Evolutionary conservation across 2,888 invertebrate species (phyloP), one percentile per base, ranked within the genome.

Genomic region (Andrena chrysosceles): DNA sequence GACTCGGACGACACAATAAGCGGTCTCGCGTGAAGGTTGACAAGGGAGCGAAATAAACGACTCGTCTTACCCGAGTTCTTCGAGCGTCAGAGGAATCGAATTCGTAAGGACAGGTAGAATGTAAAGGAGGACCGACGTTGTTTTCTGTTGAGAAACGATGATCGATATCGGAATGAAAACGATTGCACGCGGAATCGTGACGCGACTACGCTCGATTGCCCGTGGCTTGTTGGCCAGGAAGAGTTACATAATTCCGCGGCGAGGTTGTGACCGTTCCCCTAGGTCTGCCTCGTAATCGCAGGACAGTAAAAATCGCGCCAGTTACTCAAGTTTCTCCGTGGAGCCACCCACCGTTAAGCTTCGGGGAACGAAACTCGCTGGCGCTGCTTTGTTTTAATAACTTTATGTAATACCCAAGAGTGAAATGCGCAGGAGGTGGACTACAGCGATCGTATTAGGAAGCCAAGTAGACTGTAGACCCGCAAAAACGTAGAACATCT

Each of bases 211-310:
- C 63, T 83, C 72, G 62, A 83, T 73, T 56, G 70, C 59, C 42
- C 56, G 60, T 42, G 72, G 35, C 60, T 59, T 16, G 56, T 52
- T 79, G 52, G 42, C 68, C 77, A 42, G 75, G 29, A 73, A 52
- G 54, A 66, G 60, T 85, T 85, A 77, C 76, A 59, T 85, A 85
- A 85, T 83, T 64, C 68, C 63, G 49, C 52, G 71, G 71, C 68
- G 64, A 78, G 77, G 70, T 72, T 73, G 76, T 54, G 84, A 85
- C 73, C 81, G 84, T 74, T 73, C 84, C 60, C 31, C 68, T 35
- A 42, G 56, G 48, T 16, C 52, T 29, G 60, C 33, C 64, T 59
- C 74, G 85, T 81, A 81, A 78, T 73, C 81, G 75, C 31, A n/a
- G 35, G 29, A 33, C 71, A 35, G 54, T 56, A 82, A 78, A 82